Percentiles rank a stretch among this genome's conserved stretches.
phyloP scores from a whole-genome alignment of 2,113 vertebrate genomes.

The Sardina pilchardus region DNA sequence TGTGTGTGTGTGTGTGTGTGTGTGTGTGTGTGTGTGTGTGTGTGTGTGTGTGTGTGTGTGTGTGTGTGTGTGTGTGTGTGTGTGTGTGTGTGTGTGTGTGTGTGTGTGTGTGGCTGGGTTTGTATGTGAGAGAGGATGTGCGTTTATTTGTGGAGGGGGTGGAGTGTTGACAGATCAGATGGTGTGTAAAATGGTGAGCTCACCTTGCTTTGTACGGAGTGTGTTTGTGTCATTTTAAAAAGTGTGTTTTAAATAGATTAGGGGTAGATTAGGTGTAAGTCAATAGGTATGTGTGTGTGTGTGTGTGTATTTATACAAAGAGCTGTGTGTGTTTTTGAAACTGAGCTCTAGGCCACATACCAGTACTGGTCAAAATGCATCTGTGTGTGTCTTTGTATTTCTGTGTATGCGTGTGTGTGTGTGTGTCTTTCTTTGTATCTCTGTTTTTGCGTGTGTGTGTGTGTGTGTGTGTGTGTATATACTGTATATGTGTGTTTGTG shows the following conservation, averaged over 20 bases:
- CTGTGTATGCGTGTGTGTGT: background rate
- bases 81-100: constrained; percentile 3
- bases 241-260: background rate
- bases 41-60: constrained; percentile 12
- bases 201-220: background rate
- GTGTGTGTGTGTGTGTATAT: background rate
- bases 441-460: background rate
- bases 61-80: background rate
- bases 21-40: constrained; percentile 9
- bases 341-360: too few species aligned
- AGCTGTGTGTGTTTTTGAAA: too few species aligned
- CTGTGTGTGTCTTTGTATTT: background rate
- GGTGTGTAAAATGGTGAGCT: background rate
- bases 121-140: background rate
- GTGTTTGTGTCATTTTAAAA: background rate
- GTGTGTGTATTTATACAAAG: background rate
- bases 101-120: background rate
- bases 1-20: background rate
- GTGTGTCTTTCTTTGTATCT: background rate
- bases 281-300: background rate
- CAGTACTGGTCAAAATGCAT: background rate
- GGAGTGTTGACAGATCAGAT: background rate
- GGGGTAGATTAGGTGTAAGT: background rate
- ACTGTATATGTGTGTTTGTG: background rate
- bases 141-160: background rate